phyloP scores from a whole-genome alignment of 2,888 invertebrate species.

The Brachypterus glaber region DNA sequence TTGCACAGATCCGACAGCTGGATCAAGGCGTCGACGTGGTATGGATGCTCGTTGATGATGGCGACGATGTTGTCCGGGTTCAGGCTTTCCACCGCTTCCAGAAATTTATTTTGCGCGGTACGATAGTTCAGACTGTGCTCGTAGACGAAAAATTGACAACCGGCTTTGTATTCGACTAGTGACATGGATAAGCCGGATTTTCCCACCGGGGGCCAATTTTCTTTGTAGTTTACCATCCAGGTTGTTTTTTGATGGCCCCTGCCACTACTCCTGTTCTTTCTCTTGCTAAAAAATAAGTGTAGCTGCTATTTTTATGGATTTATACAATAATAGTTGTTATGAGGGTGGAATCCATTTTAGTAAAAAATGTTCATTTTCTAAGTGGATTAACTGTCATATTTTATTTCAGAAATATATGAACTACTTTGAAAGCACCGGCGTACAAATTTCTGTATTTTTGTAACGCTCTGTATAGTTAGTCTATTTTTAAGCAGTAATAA shows the following conservation, averaged over 20 bases:
- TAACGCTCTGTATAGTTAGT: too few relatives aligned
- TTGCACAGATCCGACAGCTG: constrained; percentile 73
- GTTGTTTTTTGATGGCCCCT: constrained; percentile 52
- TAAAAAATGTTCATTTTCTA: too few relatives aligned
- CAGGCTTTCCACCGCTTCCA: constrained; percentile 67
- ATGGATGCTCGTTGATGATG: constrained; percentile 63
- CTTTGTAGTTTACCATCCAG: constrained; percentile 59
- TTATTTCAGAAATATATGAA: too few relatives aligned
- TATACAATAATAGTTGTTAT: too few relatives aligned
- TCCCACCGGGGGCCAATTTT: constrained; percentile 60
- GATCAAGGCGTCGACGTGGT: constrained; percentile 70
- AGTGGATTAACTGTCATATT: too few relatives aligned
- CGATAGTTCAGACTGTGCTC: constrained; percentile 68
- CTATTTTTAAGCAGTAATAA: too few relatives aligned
- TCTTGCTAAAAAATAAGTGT: constrained; percentile 45
- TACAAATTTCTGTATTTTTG: too few relatives aligned
- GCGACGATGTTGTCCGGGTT: constrained; percentile 70
- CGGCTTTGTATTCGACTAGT: constrained; percentile 45
- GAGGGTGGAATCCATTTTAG: too few relatives aligned
- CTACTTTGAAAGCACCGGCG: too few relatives aligned
- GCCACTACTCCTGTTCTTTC: constrained; percentile 47
- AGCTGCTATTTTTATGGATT: too few relatives aligned
- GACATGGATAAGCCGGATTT: constrained; percentile 68
- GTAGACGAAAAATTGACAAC: constrained; percentile 57
- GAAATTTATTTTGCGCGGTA: constrained; percentile 62